Conservation (phyloP, 2,888 invertebrate genomes). For the Hypsopygia costalis region DNA sequence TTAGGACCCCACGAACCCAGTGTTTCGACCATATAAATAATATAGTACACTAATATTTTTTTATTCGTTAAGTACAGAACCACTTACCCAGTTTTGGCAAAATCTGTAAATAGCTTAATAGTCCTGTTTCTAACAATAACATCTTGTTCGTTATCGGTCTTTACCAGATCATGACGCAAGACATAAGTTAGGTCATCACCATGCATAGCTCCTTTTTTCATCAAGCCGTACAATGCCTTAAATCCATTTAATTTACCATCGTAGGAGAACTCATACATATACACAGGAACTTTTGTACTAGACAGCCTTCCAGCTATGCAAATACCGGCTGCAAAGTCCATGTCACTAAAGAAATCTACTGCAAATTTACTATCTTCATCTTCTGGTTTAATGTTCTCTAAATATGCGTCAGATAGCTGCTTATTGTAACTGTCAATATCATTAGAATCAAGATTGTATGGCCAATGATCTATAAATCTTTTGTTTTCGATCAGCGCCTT, state of each 20-base stretch:
- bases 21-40: too few relatives aligned
- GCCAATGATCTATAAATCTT: slow-evolving; percentile 30
- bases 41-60: too few relatives aligned
- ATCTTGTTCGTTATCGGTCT: slow-evolving; percentile 21
- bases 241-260: slow-evolving; percentile 36
- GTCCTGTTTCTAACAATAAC: slow-evolving; percentile 28
- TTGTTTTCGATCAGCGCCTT: slow-evolving; percentile 28
- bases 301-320: slow-evolving; percentile 30
- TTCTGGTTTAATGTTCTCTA: slow-evolving; percentile 13
- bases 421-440: slow-evolving; percentile 22
- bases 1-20: too few relatives aligned
- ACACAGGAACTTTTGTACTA: slow-evolving; percentile 28
- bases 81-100: slow-evolving; percentile 49
- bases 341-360: slow-evolving; percentile 44
- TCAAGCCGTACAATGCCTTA: slow-evolving; percentile 26
- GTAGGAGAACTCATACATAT: slow-evolving; percentile 42
- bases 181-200: slow-evolving; percentile 38
- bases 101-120: slow-evolving; percentile 47
- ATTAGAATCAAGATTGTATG: slow-evolving; percentile 23
- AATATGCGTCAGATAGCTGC: slow-evolving; percentile 23
- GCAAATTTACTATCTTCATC: slow-evolving; percentile 28
- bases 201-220: slow-evolving; percentile 38
- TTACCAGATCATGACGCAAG: slow-evolving; percentile 11
- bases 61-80: too few relatives aligned
- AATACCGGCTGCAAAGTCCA: slow-evolving; percentile 40